phyloP scores from a whole-genome alignment of 2,888 invertebrate genomes.

The Xylocampa areola region DNA sequence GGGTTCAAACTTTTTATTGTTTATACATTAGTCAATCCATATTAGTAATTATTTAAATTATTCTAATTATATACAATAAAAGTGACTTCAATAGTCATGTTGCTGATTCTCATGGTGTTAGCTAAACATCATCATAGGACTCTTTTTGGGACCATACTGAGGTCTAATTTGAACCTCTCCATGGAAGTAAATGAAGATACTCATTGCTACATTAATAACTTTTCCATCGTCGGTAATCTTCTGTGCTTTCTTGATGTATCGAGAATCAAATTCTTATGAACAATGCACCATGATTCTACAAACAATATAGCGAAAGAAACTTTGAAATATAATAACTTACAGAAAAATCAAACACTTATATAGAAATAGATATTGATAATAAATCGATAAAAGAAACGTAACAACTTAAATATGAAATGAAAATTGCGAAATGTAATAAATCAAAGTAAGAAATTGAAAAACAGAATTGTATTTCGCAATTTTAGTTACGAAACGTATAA shows the following conservation, averaged over 20 bases:
- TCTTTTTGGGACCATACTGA: conserved; percentile 19
- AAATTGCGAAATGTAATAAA: too few relatives aligned
- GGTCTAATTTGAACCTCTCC: neutral
- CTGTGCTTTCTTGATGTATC: conserved; percentile 22
- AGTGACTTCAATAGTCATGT: conserved; percentile 13
- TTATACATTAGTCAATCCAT: conserved; percentile 44
- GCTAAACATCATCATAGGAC: conserved; percentile 50
- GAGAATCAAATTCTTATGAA: conserved; percentile 47
- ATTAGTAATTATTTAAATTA: conserved; percentile 30
- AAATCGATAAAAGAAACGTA: conserved; percentile 26
- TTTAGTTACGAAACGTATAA: too few relatives aligned
- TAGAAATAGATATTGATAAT: neutral
- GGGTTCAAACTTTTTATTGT: conserved; percentile 49
- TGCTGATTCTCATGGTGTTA: conserved; percentile 27
- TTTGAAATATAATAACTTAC: neutral
- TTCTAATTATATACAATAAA: conserved; percentile 21
- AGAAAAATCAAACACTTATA: conserved; percentile 6
- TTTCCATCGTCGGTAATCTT: conserved; percentile 47
- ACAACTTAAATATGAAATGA: too few relatives aligned
- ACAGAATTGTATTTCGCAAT: too few relatives aligned
- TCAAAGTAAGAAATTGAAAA: neutral
- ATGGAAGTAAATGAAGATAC: conserved; percentile 8
- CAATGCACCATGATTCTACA: conserved; percentile 53
- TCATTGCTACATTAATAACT: conserved; percentile 55
- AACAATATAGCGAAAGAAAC: conserved; percentile 49